Conservation (phyloP, 2,888 invertebrate genomes). For the Drosophila cracens region DNA sequence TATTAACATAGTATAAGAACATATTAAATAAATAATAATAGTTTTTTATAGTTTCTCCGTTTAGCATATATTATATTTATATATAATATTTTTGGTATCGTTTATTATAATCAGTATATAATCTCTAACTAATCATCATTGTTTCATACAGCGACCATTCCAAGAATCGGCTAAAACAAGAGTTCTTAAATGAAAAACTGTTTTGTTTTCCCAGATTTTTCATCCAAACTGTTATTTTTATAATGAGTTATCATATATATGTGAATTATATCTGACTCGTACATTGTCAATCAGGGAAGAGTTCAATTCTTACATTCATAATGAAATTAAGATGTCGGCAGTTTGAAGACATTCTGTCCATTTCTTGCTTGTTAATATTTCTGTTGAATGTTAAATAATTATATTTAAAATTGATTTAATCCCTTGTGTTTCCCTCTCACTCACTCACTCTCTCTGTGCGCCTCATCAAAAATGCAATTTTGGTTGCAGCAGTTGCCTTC, state of each 20-base stretch:
- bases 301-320: not conserved
- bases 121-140: not conserved
- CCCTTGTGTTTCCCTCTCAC: not conserved
- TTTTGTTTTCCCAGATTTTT: too few species aligned
- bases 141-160: fast-evolving
- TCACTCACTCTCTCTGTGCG: not conserved
- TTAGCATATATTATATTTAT: not conserved
- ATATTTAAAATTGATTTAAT: constrained; percentile 9
- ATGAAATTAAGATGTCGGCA: not conserved
- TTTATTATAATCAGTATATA: fast-evolving
- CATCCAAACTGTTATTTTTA: too few species aligned
- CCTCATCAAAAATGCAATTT: constrained; percentile 58
- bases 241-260: too few species aligned
- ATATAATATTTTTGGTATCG: not conserved
- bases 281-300: not conserved
- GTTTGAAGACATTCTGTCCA: not conserved
- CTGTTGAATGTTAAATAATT: constrained; percentile 6
- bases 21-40: too few species aligned
- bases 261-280: not conserved
- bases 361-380: not conserved
- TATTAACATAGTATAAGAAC: too few species aligned
- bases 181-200: not conserved
- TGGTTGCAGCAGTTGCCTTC: constrained; percentile 47
- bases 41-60: not conserved
- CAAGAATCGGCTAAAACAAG: not conserved